Evolutionary conservation across 2,113 vertebrate genomes (phyloP).

Genomic region (Ancistrus triradiatus): DNA sequence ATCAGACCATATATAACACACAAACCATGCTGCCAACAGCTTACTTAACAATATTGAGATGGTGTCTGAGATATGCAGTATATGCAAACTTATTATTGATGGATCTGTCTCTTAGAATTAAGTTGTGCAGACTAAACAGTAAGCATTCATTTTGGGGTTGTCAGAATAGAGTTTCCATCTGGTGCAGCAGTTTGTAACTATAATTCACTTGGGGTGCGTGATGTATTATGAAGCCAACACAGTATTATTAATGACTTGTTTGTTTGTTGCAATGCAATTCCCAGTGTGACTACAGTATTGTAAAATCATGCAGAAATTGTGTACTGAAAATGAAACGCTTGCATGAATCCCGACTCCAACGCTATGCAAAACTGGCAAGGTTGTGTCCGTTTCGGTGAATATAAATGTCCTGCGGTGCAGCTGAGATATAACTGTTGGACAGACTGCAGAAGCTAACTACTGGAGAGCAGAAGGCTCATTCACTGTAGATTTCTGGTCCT

Average conservation of each 20-base stretch:
- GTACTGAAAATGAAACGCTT: slow-evolving; percentile 1
- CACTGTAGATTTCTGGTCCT: no score
- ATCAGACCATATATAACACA: not conserved
- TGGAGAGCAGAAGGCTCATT: slow-evolving; percentile 42
- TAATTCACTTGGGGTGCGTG: not conserved
- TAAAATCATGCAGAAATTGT: not conserved
- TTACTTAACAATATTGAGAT: slow-evolving; percentile 2
- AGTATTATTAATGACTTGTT: slow-evolving; percentile 1
- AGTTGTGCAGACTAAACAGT: slow-evolving; percentile 16
- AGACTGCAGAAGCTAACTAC: slow-evolving; percentile 54
- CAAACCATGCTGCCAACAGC: slow-evolving; percentile 5
- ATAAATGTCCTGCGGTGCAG: slow-evolving; percentile 33
- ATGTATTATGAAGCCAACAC: not conserved
- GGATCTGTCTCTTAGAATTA: slow-evolving; percentile 33
- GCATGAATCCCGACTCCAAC: no score
- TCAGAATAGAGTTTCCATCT: slow-evolving; percentile 27
- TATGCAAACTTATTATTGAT: slow-evolving; percentile 17
- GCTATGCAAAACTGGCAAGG: slow-evolving; percentile 42
- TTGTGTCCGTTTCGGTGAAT: slow-evolving; percentile 30
- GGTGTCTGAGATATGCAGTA: not conserved
- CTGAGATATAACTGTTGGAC: not conserved
- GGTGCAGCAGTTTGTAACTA: slow-evolving; percentile 1
- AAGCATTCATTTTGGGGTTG: slow-evolving; percentile 28
- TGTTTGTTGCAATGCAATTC: no score
- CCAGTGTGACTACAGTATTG: not conserved